Evolutionary conservation across 1,140 invertebrate species (phyloP), one percentile per base, ranked within the genome.

Genomic region (Araneus ventricosus): DNA sequence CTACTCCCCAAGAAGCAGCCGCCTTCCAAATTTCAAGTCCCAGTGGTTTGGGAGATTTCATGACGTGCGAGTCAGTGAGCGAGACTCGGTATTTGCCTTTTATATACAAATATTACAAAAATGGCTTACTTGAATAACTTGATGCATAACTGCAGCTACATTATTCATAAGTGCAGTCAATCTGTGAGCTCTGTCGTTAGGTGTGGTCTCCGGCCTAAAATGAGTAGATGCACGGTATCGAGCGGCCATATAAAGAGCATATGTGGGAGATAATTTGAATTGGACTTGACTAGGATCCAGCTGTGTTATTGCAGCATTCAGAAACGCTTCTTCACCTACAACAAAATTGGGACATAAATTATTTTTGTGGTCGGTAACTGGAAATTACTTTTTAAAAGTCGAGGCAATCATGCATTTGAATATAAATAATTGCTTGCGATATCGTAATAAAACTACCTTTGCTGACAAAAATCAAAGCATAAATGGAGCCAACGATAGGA

Each of bases 181-280:
- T 94, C 98, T 97, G 94, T 98, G 97, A 1, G 98, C 98, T 79
- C 98, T 96, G 95, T 99, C 98, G 45, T 97, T 97, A 10, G 98
- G 98, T 94, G 97, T 97, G 57, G 99, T 96, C 95, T 99, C 98
- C 0, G 98, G 98, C 94, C 98, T 96, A 95, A 99, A 99, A 95
- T 98, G 98, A 0, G 98, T 99, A 22, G 98, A 99, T 24, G 99
- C 98, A 75, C 98, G 96, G 95, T 99, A 99, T 37, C 96, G 97
- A 67, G 98, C 98, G 94, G 98, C 98, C 95, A 99, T 96, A 95
- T 99, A 99, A 4, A 99, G 96, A 0, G 98, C 98, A 95, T 99
- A 99, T 7, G 99, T 98, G 0, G 99, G 98, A 1, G 98, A 98
- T 70, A 99, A 96, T 95, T 96, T 96, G 94, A 96, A 96, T 94